These are phyloP conservation scores for Turdus rufiventris DNA, from an alignment of 2,113 vertebrate genomes.

Conservation along the genomic window DNA sequence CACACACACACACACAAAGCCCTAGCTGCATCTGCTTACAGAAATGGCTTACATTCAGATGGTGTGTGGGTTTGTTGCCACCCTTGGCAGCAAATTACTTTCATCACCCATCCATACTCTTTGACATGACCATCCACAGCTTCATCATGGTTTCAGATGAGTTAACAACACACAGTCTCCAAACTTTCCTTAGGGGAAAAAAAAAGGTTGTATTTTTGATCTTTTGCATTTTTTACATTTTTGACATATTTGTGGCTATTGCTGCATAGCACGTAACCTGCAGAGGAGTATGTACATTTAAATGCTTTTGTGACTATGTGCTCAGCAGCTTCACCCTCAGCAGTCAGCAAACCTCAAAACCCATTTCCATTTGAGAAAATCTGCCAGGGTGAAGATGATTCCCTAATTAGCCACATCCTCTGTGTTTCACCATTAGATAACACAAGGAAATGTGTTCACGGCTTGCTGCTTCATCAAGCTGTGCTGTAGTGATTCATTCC, in stretches of 20 bases:
- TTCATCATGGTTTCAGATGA: not conserved
- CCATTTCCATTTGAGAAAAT: not conserved
- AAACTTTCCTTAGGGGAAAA: not conserved
- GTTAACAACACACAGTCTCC: not conserved
- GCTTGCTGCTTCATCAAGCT: constrained; percentile 18
- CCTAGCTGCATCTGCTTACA: not conserved
- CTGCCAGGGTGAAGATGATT: not conserved
- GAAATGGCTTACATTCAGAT: not conserved
- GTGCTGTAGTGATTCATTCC: constrained; percentile 21
- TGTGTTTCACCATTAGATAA: constrained; percentile 16
- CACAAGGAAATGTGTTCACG: not conserved
- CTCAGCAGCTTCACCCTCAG: not conserved
- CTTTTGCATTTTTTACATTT: not conserved
- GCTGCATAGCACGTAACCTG: constrained; percentile 7
- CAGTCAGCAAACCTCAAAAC: not conserved
- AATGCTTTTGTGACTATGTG: not conserved
- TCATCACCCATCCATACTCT: not conserved
- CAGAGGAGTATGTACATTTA: not conserved
- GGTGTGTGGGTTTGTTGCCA: not conserved
- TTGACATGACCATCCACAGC: not conserved
- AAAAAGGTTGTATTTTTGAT: not conserved
- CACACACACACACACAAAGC: too few relatives aligned
- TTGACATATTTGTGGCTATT: constrained; percentile 2
- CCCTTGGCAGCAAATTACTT: not conserved
- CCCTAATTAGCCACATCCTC: constrained; percentile 40